phyloP scores from a whole-genome alignment of 2,113 vertebrate genomes.

The Aplodontia rufa region DNA sequence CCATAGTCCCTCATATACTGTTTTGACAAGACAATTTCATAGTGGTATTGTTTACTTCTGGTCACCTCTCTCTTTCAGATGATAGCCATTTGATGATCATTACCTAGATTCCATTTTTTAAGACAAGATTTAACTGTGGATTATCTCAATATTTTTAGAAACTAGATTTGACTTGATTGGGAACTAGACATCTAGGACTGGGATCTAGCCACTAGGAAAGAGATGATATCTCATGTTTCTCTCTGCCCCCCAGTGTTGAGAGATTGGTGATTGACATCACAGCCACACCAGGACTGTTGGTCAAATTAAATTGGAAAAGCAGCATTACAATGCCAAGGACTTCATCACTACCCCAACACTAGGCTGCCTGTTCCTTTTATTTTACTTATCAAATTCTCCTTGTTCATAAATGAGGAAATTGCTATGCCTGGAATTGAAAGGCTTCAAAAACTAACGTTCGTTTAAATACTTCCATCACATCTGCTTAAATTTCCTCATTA shows the following conservation, averaged over 20 bases:
- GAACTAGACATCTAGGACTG: neutral
- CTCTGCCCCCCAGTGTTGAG: neutral
- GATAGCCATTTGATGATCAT: neutral
- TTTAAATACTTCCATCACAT: constrained; percentile 65
- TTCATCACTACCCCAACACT: constrained; percentile 24
- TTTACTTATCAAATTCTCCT: constrained; percentile 63
- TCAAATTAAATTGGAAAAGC: constrained; percentile 40
- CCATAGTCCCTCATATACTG: no score
- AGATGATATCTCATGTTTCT: neutral
- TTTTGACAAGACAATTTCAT: neutral
- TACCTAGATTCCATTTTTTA: constrained; percentile 4
- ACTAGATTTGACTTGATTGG: constrained; percentile 20
- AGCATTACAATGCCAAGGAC: constrained; percentile 48
- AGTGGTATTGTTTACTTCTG: neutral
- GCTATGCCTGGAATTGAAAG: constrained; percentile 34
- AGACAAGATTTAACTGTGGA: neutral
- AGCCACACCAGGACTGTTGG: constrained; percentile 9
- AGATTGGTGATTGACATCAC: neutral
- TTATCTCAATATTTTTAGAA: neutral
- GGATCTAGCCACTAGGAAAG: neutral
- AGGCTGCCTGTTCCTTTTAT: constrained; percentile 43
- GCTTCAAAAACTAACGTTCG: constrained; percentile 50
- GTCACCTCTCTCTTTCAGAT: neutral
- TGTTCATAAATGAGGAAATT: constrained; percentile 56
- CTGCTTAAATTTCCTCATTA: constrained; percentile 62